Base-by-base conservation (phyloP, 2,113 vertebrate species). In the Cichladusa arquata region DNA sequence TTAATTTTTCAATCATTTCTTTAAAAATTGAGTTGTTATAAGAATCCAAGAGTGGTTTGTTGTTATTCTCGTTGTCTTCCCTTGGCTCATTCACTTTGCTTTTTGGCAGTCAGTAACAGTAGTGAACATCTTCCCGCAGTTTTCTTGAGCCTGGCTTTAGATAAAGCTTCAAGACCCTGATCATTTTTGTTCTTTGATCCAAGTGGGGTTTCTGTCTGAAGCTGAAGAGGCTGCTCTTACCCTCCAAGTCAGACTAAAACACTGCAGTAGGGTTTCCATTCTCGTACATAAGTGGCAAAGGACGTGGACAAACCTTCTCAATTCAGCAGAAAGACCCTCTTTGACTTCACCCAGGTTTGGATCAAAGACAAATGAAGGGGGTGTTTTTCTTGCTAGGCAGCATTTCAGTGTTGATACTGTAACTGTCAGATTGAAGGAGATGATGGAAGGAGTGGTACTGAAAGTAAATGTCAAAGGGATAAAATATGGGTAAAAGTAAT, bases 381-480 rank as follows among this genome's bases (percentile, higher is more conserved):
- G 25, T 90, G 54, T 95, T 69, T 97, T 84, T 93, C 70, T 71
- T 74, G 54, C 40, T 44, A 58, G 70, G 54, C 22, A 62, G 42
- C 38, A 58, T 76, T 92, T 97, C 64, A 82, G 44, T 92, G 44
- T 54, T 54, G 92, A 58, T 74, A 72, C 91, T 81, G 53, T 78
- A 69, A 44, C 47, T 92, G 44, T 53, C 83, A 93, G 74, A 80
- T 14, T 51, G 72, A 62, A 83, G 45, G 42, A 94, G 73, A 69
- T 70, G 81, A 69, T 25, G 86, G 92, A 81, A 65, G 90, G 88
- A 88, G 79, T 33, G 42, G 61, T 74, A 84, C 33, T 61, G 74
- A 92, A 81, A 95, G 44, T 56, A 95, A 95, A 96, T 92, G 74
- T 93, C 92, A 92, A 88, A 95, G 62, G 81, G 44, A 92, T 94